Conservation (phyloP, 2,888 invertebrate species). For the Amiota minor region DNA sequence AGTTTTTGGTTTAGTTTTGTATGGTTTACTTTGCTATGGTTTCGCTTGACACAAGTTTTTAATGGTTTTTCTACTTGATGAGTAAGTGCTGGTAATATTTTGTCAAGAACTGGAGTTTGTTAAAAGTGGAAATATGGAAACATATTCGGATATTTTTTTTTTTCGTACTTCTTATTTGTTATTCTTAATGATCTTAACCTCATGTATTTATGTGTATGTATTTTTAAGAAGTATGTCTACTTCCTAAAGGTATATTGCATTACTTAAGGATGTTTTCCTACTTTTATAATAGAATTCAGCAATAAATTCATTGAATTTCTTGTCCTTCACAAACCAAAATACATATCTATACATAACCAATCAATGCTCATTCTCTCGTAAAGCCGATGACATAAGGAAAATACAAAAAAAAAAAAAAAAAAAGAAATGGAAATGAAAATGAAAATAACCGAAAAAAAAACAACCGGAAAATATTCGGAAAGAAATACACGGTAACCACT, state of each 20-base stretch:
- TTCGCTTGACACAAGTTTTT: slow-evolving; percentile 16
- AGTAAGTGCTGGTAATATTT: slow-evolving; percentile 1
- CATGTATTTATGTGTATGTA: too few relatives aligned
- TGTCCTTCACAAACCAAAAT: too few relatives aligned
- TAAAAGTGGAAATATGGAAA: too few relatives aligned
- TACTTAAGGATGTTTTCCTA: too few relatives aligned
- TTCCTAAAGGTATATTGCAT: too few relatives aligned
- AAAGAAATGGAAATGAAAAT: not conserved
- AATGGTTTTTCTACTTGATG: not conserved
- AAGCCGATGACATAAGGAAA: slow-evolving; percentile 11
- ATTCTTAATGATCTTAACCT: too few relatives aligned
- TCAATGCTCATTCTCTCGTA: not conserved
- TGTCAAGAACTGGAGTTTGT: not conserved
- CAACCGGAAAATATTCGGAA: not conserved
- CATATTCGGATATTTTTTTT: too few relatives aligned
- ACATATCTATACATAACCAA: not conserved
- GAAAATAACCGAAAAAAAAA: not conserved
- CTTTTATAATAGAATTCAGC: too few relatives aligned
- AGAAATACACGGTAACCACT: slow-evolving; percentile 9
- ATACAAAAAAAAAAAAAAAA: slow-evolving; percentile 5
- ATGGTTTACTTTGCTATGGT: too few relatives aligned
- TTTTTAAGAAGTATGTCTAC: too few relatives aligned
- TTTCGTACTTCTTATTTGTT: too few relatives aligned
- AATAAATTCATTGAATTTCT: too few relatives aligned
- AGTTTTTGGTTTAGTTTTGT: not conserved